Percentiles rank a stretch among this genome's conserved stretches.
Evolutionary conservation across 2,888 invertebrate genomes (phyloP).

Genomic region (Pyrrhia umbra): DNA sequence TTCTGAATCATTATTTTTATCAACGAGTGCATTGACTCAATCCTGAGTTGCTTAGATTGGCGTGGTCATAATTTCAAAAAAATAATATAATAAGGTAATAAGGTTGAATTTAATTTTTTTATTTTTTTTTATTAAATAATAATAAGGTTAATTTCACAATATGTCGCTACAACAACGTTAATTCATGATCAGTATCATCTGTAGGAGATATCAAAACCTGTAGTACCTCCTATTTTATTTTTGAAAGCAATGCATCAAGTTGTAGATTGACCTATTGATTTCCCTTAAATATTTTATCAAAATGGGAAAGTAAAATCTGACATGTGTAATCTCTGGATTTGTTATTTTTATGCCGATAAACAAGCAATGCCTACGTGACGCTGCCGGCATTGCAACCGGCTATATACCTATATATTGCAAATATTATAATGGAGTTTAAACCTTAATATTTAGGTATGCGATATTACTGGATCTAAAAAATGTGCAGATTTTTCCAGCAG

Average conservation of each 20-base stretch:
- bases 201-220: neutral
- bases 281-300: conserved; percentile 48
- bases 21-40: neutral
- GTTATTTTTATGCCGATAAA: conserved; percentile 27
- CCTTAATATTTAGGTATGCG: conserved; percentile 14
- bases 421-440: conserved; percentile 33
- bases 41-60: neutral
- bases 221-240: neutral
- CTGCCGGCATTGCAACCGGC: conserved; percentile 44
- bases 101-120: too few relatives aligned
- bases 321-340: conserved; percentile 23
- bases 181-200: neutral
- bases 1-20: neutral
- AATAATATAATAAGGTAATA: too few relatives aligned
- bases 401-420: neutral
- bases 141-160: neutral
- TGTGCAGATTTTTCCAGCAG: neutral
- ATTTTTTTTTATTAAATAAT: too few relatives aligned
- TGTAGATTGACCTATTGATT: too few relatives aligned
- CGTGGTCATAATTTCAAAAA: neutral
- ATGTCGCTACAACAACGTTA: neutral
- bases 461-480: conserved; percentile 1
- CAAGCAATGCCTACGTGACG: conserved; percentile 48
- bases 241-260: too few relatives aligned
- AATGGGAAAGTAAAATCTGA: conserved; percentile 14